Evolutionary conservation across 2,113 vertebrate genomes (phyloP).

Genomic region (Oreotrochilus melanogaster): DNA sequence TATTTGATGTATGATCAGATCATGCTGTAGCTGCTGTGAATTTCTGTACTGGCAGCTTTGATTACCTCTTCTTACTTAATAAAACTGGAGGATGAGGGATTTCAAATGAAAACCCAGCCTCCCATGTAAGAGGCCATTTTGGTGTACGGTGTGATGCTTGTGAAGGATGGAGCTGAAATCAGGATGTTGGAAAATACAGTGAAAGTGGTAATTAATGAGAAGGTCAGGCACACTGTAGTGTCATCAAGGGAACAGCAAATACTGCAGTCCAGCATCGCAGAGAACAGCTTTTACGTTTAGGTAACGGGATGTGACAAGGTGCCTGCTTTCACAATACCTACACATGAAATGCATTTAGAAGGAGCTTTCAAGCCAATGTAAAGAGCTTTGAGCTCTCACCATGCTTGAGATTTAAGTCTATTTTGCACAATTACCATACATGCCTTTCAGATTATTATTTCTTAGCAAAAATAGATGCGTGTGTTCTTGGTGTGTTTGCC

Average conservation of each 20-base stretch:
- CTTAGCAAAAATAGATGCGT: not conserved
- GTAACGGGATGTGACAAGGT: constrained; percentile 44
- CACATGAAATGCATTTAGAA: not conserved
- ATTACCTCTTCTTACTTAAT: not conserved
- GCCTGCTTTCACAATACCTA: not conserved
- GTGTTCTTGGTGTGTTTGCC: not conserved
- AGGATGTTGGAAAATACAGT: not conserved
- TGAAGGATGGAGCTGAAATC: not conserved
- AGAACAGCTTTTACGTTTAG: not conserved
- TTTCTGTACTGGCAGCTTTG: not conserved
- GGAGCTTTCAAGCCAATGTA: not conserved
- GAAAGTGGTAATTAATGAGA: constrained; percentile 41
- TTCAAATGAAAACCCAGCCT: not conserved
- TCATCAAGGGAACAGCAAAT: not conserved
- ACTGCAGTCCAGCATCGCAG: not conserved
- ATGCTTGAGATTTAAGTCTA: not conserved
- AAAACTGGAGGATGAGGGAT: not conserved
- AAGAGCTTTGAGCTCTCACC: not conserved
- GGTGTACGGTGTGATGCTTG: not conserved
- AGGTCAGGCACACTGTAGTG: not conserved
- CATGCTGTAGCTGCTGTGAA: not conserved
- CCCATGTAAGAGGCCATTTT: not conserved
- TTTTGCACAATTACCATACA: not conserved
- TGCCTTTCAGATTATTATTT: not conserved
- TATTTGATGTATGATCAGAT: not conserved